Base-by-base conservation (phyloP, 35 echinoderm and acorn worm genomes). In the Ptychodera flava region DNA sequence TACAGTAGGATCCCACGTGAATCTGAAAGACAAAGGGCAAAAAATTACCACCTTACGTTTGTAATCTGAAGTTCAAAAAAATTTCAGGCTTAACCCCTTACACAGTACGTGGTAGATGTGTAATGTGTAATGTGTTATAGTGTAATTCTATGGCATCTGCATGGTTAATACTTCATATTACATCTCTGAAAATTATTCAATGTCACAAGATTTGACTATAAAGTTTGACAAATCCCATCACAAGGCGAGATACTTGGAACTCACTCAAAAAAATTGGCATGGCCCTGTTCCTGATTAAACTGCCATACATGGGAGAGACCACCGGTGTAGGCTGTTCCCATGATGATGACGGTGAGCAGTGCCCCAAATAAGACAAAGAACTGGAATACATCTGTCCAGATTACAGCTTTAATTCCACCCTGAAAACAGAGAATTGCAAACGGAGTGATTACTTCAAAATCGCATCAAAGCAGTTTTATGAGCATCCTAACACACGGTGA, bases 331-430 rank as follows among this genome's bases (percentile, higher is more conserved):
- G 77, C 80, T 29, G 91, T 85, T 28, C 95, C 95, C 35, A 91
- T 64, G 29, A 91, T 84, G 0, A 91, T 76, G 15, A 97, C 88
- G 30, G 88, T 88, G 15, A 94, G n/a, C n/a, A 97, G 87, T 34
- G 95, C 91, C 29, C 95, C 95, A 88, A 97, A 91, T 0, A 97
- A 84, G 1, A 97, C 90, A 1, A 91, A 29, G 81, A 97, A 97
- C 87, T 97, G 95, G 78, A 97, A 97, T 0, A 97, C 95, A 32
- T 97, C 95, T 1, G 95, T 97, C 95, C 95, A 97, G 76, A 97
- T 97, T 22, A 97, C 95, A 77, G 95, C 95, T 87, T 97, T 97
- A 29, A 97, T 97, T 31, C 95, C 95, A 78, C 95, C 95, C 95
- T 97, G 86, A 36, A 34, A 84, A 84, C 35, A 35, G 27, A 89